Evolutionary conservation across 2,113 vertebrate genomes (phyloP), one percentile per base, ranked within the genome.

Genomic region (Monopterus albus): DNA sequence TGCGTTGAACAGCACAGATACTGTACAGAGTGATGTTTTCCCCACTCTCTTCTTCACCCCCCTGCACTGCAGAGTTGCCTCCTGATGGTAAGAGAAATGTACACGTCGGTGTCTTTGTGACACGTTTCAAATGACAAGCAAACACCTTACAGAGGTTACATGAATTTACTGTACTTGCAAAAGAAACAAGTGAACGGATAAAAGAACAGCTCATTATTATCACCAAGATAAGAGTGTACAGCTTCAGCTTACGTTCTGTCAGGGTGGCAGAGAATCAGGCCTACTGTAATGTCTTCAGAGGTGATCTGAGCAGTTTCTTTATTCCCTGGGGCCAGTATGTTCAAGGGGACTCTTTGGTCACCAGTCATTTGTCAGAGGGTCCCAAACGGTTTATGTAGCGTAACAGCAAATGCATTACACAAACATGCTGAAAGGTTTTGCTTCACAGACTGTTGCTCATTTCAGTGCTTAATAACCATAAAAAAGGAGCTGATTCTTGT

Each of bases 31-130:
- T 91, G 83, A 92, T 31, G 6, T 71, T 26, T 78, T 72, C 65
- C 55, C 35, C 63, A 6, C 38, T 58, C 43, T 87, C 36, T 83
- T 42, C 62, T 7, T 6, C 0, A 11, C 26, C 70, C 18, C 45
- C 53, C 17, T 43, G 56, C 20, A 50, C 60, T 38, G 46, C 78
- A 91, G 91, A 91, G 68, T 82, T 91, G 66, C 88, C 88, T 76
- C 82, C 90, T 13, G 90, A 91, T 87, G 88, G 91, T 93, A 92
- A 91, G 90, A 88, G 53, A 86, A 87, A 79, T 36, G n/a, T 83
- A 68, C 52, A 56, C 26, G 39, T 81, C 68, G 58, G 78, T 68
- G 35, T 90, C 72, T 88, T 66, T 87, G 63, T 85, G 65, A 74
- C 79, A 57, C 66, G 57, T 62, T 63, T 35, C 35, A 51, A 28